Conservation (phyloP, 37 sponge, comb jelly and placozoan genomes). For the Ianthella basta region DNA sequence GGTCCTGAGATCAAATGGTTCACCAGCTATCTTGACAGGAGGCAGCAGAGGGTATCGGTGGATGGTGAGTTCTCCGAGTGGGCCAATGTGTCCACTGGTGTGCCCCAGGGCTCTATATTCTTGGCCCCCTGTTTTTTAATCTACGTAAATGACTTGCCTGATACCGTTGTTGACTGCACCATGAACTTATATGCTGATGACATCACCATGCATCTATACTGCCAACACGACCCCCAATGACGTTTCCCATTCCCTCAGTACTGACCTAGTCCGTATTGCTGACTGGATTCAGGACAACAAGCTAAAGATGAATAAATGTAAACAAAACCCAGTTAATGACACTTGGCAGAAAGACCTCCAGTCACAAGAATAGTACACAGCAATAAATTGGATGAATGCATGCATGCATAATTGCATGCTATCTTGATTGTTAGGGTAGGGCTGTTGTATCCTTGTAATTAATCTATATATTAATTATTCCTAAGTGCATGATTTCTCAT, state of each 20-base stretch:
- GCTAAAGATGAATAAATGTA: neutral
- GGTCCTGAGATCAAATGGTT: no score
- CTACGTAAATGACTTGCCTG: neutral
- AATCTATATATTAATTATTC: no score
- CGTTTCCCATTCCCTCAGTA: neutral
- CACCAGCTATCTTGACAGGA: neutral
- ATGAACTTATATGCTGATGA: neutral
- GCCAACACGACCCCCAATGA: neutral
- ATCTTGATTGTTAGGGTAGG: no score
- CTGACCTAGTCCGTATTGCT: neutral
- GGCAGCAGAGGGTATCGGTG: neutral
- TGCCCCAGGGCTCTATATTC: conserved; percentile 2
- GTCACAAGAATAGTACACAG: no score
- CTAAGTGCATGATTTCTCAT: no score
- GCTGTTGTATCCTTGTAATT: no score
- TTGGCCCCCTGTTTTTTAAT: neutral
- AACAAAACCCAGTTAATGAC: neutral
- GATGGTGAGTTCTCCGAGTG: neutral
- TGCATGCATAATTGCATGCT: no score
- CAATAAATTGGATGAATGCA: no score
- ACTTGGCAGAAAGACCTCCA: no score
- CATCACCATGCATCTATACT: neutral
- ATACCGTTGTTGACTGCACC: neutral
- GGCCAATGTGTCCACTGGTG: neutral
- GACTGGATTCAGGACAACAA: neutral